These are phyloP conservation scores for Odontophorus gujanensis DNA, from an alignment of 2,113 vertebrate species.

Conservation along the genomic window DNA sequence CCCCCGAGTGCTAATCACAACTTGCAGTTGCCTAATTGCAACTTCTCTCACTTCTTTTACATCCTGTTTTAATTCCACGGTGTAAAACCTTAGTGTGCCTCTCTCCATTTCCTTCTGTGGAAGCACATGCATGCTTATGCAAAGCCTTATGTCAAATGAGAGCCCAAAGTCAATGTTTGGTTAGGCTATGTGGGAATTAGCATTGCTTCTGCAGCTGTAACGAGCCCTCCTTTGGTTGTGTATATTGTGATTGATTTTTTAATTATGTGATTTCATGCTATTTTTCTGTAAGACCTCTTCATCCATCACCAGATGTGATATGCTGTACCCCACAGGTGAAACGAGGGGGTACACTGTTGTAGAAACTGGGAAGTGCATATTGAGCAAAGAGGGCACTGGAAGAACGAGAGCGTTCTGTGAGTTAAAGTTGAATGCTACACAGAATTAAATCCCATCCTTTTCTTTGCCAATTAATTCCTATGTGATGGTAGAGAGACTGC, in stretches of 20 bases:
- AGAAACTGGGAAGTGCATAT: background rate
- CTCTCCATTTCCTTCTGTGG: background rate
- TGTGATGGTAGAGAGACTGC: background rate
- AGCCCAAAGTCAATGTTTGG: background rate
- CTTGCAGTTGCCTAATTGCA: constrained; percentile 64
- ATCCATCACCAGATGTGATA: background rate
- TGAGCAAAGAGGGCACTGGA: background rate
- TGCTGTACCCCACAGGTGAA: background rate
- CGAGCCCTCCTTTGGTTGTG: background rate
- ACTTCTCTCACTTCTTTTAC: constrained; percentile 45
- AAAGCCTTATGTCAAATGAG: background rate
- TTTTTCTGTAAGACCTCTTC: background rate
- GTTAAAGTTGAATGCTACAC: background rate
- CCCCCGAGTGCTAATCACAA: constrained; percentile 47
- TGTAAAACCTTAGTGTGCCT: constrained; percentile 1
- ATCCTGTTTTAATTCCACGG: background rate
- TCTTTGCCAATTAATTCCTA: background rate
- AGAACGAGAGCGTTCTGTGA: background rate
- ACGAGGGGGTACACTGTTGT: background rate
- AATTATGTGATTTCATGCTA: background rate
- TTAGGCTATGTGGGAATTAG: background rate
- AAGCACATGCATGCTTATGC: background rate
- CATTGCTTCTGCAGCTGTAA: background rate
- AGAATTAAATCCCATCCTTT: constrained; percentile 19
- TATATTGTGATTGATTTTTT: background rate